Evolutionary conservation across 2,797 vertebrate genomes (phyloP).

Genomic region (Bovichtus variegatus): DNA sequence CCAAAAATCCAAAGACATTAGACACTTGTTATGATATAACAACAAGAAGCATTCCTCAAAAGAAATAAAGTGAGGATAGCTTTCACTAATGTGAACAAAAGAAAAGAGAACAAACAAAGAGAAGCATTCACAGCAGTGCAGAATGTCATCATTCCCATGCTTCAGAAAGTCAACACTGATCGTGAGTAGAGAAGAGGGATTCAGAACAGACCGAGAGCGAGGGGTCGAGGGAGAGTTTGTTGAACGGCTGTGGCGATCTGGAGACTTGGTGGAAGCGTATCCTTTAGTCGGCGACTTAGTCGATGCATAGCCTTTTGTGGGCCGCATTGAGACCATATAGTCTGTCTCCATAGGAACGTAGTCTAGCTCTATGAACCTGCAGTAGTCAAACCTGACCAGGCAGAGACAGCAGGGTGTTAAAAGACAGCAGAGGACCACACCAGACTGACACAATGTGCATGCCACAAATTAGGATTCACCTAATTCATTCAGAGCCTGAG

Average conservation of each 20-base stretch:
- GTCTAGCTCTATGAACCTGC: conserved; percentile 90
- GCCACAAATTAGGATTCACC: conserved; percentile 7
- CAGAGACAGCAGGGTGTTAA: conserved; percentile 78
- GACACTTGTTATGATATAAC: conserved; percentile 15
- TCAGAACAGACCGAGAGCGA: conserved; percentile 71
- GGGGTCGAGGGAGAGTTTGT: conserved; percentile 77
- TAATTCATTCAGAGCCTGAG: conserved; percentile 15
- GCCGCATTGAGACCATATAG: conserved; percentile 89
- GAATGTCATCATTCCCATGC: conserved; percentile 68
- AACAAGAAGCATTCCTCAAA: conserved; percentile 31
- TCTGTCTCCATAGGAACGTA: conserved; percentile 89
- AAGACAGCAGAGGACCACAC: conserved; percentile 27
- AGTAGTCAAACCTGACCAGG: conserved; percentile 89
- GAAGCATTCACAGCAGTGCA: conserved; percentile 41
- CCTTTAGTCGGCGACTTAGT: conserved; percentile 81
- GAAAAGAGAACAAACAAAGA: conserved; percentile 14
- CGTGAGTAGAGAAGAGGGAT: conserved; percentile 22
- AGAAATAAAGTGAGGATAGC: background rate
- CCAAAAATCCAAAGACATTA: conserved; percentile 21
- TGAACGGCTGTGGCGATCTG: conserved; percentile 81
- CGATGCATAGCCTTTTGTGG: conserved; percentile 84
- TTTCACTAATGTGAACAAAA: background rate
- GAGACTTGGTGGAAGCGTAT: conserved; percentile 75
- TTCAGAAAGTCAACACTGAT: conserved; percentile 46
- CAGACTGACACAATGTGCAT: conserved; percentile 25